Percentiles rank a stretch among this genome's conserved stretches.
Conservation (phyloP, 2,797 vertebrate species). For the Perodicticus potto region DNA sequence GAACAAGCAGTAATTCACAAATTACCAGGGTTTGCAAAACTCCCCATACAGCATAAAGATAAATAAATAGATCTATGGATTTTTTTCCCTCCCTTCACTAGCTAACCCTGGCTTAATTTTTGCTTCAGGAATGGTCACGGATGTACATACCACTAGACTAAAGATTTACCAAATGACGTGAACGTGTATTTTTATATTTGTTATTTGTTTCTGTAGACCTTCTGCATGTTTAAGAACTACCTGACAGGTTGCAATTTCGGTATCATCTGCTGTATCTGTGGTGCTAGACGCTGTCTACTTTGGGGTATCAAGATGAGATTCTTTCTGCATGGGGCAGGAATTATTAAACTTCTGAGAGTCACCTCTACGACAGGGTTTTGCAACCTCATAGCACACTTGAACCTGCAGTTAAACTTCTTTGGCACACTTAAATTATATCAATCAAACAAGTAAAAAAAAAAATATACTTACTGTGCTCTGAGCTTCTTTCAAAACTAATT, state of each 20-base stretch:
- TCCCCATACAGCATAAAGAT: not conserved
- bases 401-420: no score
- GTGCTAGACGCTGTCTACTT: not conserved
- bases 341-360: not conserved
- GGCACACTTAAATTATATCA: no score
- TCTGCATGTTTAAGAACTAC: not conserved
- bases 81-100: not conserved
- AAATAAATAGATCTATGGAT: not conserved
- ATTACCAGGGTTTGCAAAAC: not conserved
- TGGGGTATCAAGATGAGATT: not conserved
- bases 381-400: no score
- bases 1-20: not conserved
- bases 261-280: not conserved
- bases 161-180: not conserved
- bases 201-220: conserved; percentile 10
- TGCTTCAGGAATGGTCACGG: not conserved
- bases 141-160: not conserved
- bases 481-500: no score
- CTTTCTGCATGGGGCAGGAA: not conserved
- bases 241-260: not conserved
- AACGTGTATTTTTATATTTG: not conserved
- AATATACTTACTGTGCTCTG: no score
- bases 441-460: no score
- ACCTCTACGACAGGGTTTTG: no score
- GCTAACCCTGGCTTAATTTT: not conserved